Evolutionary conservation across 2,888 invertebrate species (phyloP).

Genomic region (Hololepta plana): DNA sequence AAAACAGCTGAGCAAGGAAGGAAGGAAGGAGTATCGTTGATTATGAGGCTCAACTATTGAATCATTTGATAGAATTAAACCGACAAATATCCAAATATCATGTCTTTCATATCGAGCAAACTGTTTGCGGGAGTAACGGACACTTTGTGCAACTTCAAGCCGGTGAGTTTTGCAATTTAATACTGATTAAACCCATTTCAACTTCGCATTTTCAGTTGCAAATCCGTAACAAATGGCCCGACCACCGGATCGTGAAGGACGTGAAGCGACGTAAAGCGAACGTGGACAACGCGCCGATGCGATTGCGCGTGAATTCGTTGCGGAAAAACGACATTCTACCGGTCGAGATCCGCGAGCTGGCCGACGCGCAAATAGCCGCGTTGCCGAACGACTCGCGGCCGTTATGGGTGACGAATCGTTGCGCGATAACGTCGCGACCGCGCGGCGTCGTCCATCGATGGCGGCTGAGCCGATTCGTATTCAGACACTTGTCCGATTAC

Average conservation of each 20-base stretch:
- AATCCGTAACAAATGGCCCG: slow-evolving; percentile 47
- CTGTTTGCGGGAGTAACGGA: too few relatives aligned
- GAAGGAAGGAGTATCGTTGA: too few relatives aligned
- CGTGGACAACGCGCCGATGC: slow-evolving; percentile 53
- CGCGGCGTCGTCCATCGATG: slow-evolving; percentile 64
- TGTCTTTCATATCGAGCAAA: too few relatives aligned
- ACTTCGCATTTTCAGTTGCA: too few relatives aligned
- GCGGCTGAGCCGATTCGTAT: slow-evolving; percentile 80
- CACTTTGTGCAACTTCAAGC: too few relatives aligned
- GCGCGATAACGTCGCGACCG: slow-evolving; percentile 76
- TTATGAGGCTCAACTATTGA: too few relatives aligned
- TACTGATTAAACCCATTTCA: too few relatives aligned
- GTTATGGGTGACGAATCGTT: slow-evolving; percentile 52
- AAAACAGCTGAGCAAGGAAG: too few relatives aligned
- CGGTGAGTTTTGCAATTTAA: too few relatives aligned
- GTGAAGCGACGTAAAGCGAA: slow-evolving; percentile 62
- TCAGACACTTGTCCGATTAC: slow-evolving; percentile 82
- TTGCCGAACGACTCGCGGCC: slow-evolving; percentile 58
- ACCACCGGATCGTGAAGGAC: slow-evolving; percentile 74
- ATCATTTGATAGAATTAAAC: too few relatives aligned
- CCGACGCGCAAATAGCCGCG: slow-evolving; percentile 51
- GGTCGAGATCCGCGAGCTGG: slow-evolving; percentile 56
- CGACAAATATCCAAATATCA: too few relatives aligned
- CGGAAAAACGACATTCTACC: slow-evolving; percentile 78
- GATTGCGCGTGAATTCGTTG: slow-evolving; percentile 66